Evolutionary conservation across 92 coral and sea anemone species (phyloP).

Genomic region (Epizoanthus rinbou): DNA sequence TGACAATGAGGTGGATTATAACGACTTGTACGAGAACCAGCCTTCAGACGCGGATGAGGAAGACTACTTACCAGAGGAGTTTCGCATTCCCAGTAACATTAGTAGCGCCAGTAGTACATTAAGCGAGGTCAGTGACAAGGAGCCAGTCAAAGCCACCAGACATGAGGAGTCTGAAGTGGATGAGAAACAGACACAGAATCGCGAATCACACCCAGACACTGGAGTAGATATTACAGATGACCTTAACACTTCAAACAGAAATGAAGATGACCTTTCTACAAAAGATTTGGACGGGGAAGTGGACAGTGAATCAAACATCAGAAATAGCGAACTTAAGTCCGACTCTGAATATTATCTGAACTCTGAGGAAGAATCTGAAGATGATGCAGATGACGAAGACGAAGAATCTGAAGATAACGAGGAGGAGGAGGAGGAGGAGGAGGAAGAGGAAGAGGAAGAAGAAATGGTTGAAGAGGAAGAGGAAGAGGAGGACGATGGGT

Average conservation of each 20-base stretch:
- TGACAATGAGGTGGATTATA: slow-evolving; percentile 39
- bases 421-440: slow-evolving; percentile 45
- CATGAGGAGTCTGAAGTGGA: slow-evolving; percentile 14
- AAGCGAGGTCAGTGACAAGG: slow-evolving; percentile 4
- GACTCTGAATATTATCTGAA: slow-evolving; percentile 39
- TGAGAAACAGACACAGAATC: neutral
- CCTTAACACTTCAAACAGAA: neutral
- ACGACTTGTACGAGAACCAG: slow-evolving; percentile 29
- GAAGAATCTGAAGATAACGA: slow-evolving; percentile 52
- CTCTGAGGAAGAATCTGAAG: slow-evolving; percentile 59
- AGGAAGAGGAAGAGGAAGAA: slow-evolving; percentile 55
- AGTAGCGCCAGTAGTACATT: slow-evolving; percentile 17
- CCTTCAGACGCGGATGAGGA: slow-evolving; percentile 24
- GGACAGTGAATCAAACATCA: slow-evolving; percentile 39
- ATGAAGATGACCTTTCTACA: slow-evolving; percentile 35
- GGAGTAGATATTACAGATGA: neutral
- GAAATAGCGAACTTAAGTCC: slow-evolving; percentile 6
- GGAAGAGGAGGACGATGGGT: slow-evolving; percentile 53
- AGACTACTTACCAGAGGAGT: slow-evolving; percentile 22
- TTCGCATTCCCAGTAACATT: slow-evolving; percentile 34
- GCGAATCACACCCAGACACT: neutral
- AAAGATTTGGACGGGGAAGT: slow-evolving; percentile 46
- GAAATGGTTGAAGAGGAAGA: slow-evolving; percentile 38
- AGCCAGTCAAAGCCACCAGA: neutral
- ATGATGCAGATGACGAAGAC: slow-evolving; percentile 61